Base-by-base conservation (phyloP, 2,113 vertebrate species). In the Pionites leucogaster region DNA sequence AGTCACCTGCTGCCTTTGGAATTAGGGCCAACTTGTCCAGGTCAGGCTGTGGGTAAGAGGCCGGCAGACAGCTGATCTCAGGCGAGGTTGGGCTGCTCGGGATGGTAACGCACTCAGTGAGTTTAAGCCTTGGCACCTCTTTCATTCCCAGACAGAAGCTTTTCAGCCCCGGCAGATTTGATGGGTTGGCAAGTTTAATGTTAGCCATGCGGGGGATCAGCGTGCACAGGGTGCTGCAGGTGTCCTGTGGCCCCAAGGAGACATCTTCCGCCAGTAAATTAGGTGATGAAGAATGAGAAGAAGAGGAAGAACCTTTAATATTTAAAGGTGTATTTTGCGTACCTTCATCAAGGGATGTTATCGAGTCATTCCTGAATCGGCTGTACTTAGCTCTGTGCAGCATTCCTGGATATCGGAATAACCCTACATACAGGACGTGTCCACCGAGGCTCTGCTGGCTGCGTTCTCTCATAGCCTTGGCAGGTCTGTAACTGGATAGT, bases 351-450 rank as follows among this genome's bases (percentile, higher is more conserved):
- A 98, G 92, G 49, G 99, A 98, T 42, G 98, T 98, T 92, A 98
- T 82, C 1, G 99, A 99, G 95, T 99, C 99, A 81, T 99, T 99
- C 92, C 98, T 98, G 97, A 99, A 99, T 64, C 99, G 98, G 92
- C 98, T 99, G 98, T 99, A 99, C 96, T 99, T 99, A 86, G 99
- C 98, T 93, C 99, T 98, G 97, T 99, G 99, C 98, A 99, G 98
- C 99, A 99, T 99, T 93, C 98, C 99, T 98, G 97, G 92, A 90
- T 98, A 97, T 97, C 96, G 97, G 79, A 98, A 95, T 63, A 98
- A 95, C 96, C 98, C 98, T 95, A 98, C 98, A 95, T 97, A 96
- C 91, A 98, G 96, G 96, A 97, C 49, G 86, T 98, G 98, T 96
- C 98, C 98, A 95, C 95, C 93, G 90, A 97, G 97, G 92, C 95